Conservation (phyloP, 35 echinoderm and acorn worm species). For the Patiria miniata region DNA sequence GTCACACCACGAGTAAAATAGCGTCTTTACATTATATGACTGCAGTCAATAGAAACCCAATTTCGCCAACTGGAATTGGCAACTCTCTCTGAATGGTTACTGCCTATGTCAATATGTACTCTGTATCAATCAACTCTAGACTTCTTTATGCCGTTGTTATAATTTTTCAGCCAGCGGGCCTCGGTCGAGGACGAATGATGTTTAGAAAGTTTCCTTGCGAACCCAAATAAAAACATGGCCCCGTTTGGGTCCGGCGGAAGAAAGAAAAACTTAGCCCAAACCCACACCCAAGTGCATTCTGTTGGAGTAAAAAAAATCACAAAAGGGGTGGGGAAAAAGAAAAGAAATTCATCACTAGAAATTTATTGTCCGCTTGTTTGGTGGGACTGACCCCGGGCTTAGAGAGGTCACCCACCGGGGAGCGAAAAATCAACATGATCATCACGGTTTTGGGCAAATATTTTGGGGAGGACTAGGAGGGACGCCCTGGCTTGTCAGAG, state of each 20-base stretch:
- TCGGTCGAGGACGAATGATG: too few species aligned
- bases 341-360: not conserved
- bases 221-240: too few species aligned
- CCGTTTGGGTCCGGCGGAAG: too few species aligned
- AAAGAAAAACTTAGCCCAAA: too few species aligned
- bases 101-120: conserved; percentile 13
- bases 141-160: not conserved
- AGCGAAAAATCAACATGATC: not conserved
- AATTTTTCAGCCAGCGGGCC: not conserved
- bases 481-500: too few species aligned
- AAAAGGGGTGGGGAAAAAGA: too few species aligned
- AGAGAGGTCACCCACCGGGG: conserved; percentile 2
- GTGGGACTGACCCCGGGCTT: conserved; percentile 3
- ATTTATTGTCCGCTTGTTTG: conserved; percentile 26
- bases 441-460: conserved; percentile 11
- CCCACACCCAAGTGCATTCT: too few species aligned
- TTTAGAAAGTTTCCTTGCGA: too few species aligned
- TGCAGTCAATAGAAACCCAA: too few species aligned
- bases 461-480: not conserved
- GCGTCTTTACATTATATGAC: not conserved
- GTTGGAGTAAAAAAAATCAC: too few species aligned
- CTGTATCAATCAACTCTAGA: not conserved
- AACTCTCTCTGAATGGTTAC: not conserved
- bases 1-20: not conserved
- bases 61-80: too few species aligned